These are phyloP conservation scores for Hypotaenidia okinawae DNA, from an alignment of 2,797 vertebrate species.

Conservation along the genomic window DNA sequence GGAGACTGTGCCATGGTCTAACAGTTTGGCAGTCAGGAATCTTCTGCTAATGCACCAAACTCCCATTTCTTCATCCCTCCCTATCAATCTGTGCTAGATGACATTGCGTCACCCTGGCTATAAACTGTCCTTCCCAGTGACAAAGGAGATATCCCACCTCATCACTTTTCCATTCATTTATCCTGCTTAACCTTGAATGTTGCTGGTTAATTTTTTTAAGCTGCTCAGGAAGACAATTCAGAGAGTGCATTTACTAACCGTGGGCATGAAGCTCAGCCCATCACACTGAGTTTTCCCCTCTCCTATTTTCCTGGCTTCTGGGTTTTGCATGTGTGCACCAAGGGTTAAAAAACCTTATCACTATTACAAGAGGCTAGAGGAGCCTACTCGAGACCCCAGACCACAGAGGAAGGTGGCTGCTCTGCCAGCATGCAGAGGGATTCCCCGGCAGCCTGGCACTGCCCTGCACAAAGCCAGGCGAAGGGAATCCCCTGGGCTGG, in stretches of 20 bases:
- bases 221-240: conserved; percentile 24
- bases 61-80: conserved; percentile 33
- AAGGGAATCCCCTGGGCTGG: conserved; percentile 57
- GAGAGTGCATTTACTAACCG: neutral
- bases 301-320: neutral
- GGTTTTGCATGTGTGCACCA: neutral
- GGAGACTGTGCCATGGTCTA: conserved; percentile 24
- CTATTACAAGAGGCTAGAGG: neutral
- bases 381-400: neutral
- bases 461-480: neutral
- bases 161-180: conserved; percentile 49
- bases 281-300: neutral
- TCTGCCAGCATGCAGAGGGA: neutral
- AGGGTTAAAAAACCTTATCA: neutral
- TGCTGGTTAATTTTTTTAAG: conserved; percentile 44
- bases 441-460: conserved; percentile 51
- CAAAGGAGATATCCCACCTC: conserved; percentile 58
- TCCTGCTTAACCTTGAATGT: conserved; percentile 59
- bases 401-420: neutral
- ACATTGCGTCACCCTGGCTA: conserved; percentile 37
- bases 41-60: conserved; percentile 35
- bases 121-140: conserved; percentile 52
- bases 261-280: neutral
- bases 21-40: conserved; percentile 34
- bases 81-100: conserved; percentile 33